Conservation (phyloP, 2,888 invertebrate genomes). For the Tetropium fuscum region DNA sequence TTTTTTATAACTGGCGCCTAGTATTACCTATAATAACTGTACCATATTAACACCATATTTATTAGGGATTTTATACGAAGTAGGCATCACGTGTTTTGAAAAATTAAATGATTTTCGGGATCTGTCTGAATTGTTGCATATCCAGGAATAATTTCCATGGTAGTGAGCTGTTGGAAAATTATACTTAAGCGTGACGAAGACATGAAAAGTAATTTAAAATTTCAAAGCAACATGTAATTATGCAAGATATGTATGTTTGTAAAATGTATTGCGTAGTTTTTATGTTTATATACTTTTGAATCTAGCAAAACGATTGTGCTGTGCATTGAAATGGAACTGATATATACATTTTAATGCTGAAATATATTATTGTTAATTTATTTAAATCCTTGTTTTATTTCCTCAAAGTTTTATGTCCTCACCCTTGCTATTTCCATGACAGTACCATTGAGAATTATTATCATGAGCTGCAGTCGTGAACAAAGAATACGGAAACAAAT, state of each 20-base stretch:
- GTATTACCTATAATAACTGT: constrained; percentile 10
- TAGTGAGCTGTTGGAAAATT: background rate
- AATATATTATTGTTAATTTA: constrained; percentile 58
- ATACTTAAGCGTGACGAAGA: background rate
- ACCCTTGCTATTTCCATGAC: too few species aligned
- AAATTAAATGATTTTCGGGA: background rate
- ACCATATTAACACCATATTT: constrained; percentile 27
- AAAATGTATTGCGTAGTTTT: constrained; percentile 54
- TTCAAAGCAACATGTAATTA: constrained; percentile 17
- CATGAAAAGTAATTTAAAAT: constrained; percentile 3
- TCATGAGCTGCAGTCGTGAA: too few species aligned
- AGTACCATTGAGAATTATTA: too few species aligned
- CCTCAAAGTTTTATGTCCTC: background rate
- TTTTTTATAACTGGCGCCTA: constrained; percentile 23
- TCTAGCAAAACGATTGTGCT: constrained; percentile 40
- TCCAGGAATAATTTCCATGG: too few species aligned
- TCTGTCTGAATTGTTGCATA: too few species aligned
- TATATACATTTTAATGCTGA: constrained; percentile 61
- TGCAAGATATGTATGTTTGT: constrained; percentile 53
- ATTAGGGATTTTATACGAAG: constrained; percentile 13
- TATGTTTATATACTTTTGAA: constrained; percentile 49
- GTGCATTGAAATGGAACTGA: constrained; percentile 59
- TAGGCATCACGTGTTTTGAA: constrained; percentile 1
- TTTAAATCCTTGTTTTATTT: constrained; percentile 31
- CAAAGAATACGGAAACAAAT: too few species aligned